These are phyloP conservation scores for Drosophila pseudotalamancana DNA, from an alignment of 2,888 invertebrate genomes.

Conservation along the genomic window DNA sequence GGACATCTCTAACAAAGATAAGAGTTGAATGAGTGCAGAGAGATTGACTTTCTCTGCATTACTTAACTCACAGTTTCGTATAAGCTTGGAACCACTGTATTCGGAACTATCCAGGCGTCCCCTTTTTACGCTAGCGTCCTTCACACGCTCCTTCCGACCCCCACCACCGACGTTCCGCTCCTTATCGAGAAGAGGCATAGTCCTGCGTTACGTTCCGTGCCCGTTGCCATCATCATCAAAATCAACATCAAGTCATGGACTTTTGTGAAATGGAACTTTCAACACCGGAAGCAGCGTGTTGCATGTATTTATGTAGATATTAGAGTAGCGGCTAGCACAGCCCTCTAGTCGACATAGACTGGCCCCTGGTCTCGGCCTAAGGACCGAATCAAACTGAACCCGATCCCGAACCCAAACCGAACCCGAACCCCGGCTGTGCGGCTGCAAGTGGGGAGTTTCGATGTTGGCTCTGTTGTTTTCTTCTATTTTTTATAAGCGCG, in stretches of 20 bases:
- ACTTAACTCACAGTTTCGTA: too few relatives aligned
- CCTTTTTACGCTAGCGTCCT: slow-evolving; percentile 27
- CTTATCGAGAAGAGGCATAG: background rate
- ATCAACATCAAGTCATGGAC: slow-evolving; percentile 70
- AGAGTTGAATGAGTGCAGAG: too few relatives aligned
- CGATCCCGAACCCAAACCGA: background rate
- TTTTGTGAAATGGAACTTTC: slow-evolving; percentile 75
- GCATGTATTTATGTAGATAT: slow-evolving; percentile 81
- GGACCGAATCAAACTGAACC: slow-evolving; percentile 39
- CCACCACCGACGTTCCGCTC: background rate
- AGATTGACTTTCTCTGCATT: too few relatives aligned
- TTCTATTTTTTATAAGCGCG: slow-evolving; percentile 61
- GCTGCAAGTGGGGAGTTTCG: slow-evolving; percentile 31
- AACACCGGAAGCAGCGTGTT: slow-evolving; percentile 80
- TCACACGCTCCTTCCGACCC: slow-evolving; percentile 28
- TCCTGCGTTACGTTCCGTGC: slow-evolving; percentile 1
- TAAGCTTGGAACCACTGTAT: slow-evolving; percentile 31
- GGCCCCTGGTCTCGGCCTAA: slow-evolving; percentile 22
- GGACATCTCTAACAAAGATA: too few relatives aligned
- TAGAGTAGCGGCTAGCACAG: slow-evolving; percentile 59
- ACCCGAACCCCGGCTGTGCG: background rate
- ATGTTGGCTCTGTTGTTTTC: slow-evolving; percentile 27
- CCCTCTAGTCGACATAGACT: slow-evolving; percentile 26
- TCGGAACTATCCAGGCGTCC: background rate
- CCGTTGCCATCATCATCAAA: slow-evolving; percentile 32